Conservation (phyloP, 2,797 vertebrate genomes). For the Otus scops region DNA sequence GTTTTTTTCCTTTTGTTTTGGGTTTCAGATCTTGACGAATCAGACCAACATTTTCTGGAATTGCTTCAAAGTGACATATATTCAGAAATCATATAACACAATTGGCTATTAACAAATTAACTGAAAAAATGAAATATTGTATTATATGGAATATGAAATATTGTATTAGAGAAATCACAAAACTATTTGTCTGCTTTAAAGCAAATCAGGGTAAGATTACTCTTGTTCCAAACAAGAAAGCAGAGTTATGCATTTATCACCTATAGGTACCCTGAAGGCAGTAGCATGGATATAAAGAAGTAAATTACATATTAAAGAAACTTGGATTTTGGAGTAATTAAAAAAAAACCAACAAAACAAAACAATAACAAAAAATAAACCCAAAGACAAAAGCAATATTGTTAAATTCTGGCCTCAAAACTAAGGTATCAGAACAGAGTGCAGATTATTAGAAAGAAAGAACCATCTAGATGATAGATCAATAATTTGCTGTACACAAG, state of each 20-base stretch:
- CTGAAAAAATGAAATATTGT: background rate
- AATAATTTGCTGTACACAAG: background rate
- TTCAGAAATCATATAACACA: background rate
- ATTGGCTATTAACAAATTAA: background rate
- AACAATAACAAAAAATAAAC: background rate
- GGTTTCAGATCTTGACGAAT: background rate
- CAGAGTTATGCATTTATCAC: background rate
- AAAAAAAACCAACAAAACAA: fast-evolving
- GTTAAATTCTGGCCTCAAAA: background rate
- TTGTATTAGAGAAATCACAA: background rate
- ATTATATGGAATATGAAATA: background rate
- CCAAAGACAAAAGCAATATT: background rate
- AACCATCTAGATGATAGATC: background rate
- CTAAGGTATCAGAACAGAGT: background rate
- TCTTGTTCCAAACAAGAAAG: background rate
- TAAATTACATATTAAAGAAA: background rate
- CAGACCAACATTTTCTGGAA: background rate
- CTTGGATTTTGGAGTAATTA: background rate
- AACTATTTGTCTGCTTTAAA: background rate
- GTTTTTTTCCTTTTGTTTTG: fast-evolving
- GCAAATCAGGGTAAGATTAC: background rate
- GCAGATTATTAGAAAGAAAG: background rate
- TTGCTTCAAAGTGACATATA: background rate
- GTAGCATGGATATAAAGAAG: background rate
- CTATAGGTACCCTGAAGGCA: background rate